Evolutionary conservation across 2,113 vertebrate genomes (phyloP), one percentile per base, ranked within the genome.

Genomic region (Cercocebus atys): DNA sequence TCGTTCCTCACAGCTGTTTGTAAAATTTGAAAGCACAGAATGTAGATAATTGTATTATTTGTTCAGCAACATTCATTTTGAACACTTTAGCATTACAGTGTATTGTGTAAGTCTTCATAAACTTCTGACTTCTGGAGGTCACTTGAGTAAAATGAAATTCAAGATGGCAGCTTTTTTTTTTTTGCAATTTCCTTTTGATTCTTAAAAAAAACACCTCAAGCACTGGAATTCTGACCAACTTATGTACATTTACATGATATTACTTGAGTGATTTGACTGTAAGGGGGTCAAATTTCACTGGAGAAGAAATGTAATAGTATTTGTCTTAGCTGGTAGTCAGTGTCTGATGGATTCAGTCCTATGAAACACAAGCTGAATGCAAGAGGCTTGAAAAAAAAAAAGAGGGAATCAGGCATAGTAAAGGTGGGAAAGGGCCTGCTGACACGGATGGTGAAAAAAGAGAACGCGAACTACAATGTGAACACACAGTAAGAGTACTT

Each of bases 111-210:
- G 75, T 50, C 64, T 96, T 82, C 35, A 72, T 80, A 90, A 88
- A 90, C 59, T 57, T 70, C 76, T 57, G 79, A 43, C 68, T 97
- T 94, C 73, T 55, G 18, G 87, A 88, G 22, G 81, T 76, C 90
- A 76, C 47, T 89, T 27, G 1, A 35, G 47, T 95, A 83, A 93
- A 93, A 45, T 81, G 61, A 90, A 64, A 94, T 96, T 96, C 96
- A 98, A 97, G 55, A 97, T 97, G 97, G 97, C 68, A 90, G 38
- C 52, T 40, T 93, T 70, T 45, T 45, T 43, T 45, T 80, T 72
- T 76, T 95, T 70, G 80, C 47, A 95, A 47, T 96, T 82, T 96
- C 43, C 70, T 97, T 94, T 32, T 94, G 38, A 75, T 78, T 93
- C 16, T 68, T 5, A 75, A 61, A 70, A 78, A 78, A 89, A 35